Evolutionary conservation across 2,888 invertebrate genomes (phyloP).

Genomic region (Hypomecis punctinalis): DNA sequence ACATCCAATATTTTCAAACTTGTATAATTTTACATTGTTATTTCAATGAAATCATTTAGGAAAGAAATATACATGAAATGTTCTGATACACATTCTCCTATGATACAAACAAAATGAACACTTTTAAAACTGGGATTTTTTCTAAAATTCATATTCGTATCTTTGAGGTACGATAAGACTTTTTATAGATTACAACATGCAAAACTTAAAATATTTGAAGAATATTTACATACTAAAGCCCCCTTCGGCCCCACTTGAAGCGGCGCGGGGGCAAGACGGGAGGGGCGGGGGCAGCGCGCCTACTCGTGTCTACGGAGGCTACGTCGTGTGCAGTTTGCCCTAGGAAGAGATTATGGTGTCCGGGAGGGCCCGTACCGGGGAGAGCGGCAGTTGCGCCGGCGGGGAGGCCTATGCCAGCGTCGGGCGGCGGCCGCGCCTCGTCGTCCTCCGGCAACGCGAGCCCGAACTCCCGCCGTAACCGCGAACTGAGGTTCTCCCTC

Average conservation of each 20-base stretch:
- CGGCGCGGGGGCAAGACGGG: constrained; percentile 1
- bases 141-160: no score
- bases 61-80: no score
- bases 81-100: no score
- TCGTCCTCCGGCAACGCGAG: constrained; percentile 89
- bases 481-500: constrained; percentile 94
- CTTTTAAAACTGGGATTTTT: no score
- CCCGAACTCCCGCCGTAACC: constrained; percentile 93
- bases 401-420: constrained; percentile 32
- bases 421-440: constrained; percentile 84
- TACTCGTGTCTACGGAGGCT: constrained; percentile 32
- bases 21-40: no score
- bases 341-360: constrained; percentile 25
- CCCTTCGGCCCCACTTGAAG: constrained; percentile 36
- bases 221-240: constrained; percentile 20
- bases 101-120: no score
- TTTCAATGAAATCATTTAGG: no score
- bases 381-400: neutral
- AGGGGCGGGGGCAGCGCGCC: constrained; percentile 6
- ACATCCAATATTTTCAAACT: no score
- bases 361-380: constrained; percentile 13
- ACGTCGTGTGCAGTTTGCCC: constrained; percentile 36
- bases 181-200: no score
- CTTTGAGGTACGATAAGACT: no score
- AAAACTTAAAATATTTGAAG: no score